phyloP scores from a whole-genome alignment of 2,797 vertebrate species.

The Squalus acanthias region DNA sequence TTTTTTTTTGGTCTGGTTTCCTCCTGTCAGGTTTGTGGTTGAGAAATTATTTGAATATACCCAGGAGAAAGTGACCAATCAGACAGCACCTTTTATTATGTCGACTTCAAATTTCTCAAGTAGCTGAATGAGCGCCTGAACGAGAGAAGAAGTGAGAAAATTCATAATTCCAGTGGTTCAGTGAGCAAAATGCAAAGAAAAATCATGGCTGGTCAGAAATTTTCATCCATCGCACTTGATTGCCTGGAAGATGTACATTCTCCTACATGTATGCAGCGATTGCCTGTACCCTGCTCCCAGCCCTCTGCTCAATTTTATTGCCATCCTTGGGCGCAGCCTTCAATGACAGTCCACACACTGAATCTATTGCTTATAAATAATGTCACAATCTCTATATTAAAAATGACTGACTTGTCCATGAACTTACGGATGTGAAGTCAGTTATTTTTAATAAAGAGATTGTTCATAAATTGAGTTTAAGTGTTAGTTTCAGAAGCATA shows the following conservation, averaged over 20 bases:
- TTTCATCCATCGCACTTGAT: background rate
- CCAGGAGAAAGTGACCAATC: background rate
- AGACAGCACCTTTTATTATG: background rate
- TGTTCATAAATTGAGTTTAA: background rate
- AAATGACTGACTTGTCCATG: constrained; percentile 16
- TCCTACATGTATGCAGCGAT: background rate
- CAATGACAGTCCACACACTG: background rate
- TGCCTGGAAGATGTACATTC: background rate
- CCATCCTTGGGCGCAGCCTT: background rate
- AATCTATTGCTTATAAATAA: constrained; percentile 18
- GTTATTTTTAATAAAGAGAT: background rate
- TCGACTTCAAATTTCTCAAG: background rate
- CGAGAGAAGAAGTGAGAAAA: background rate
- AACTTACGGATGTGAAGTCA: background rate
- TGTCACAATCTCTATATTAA: background rate
- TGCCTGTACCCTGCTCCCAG: background rate
- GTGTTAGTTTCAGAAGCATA: background rate
- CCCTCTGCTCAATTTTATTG: background rate
- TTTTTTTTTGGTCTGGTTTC: background rate
- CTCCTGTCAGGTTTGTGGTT: background rate
- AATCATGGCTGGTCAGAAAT: background rate
- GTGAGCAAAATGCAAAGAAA: background rate
- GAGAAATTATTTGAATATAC: background rate
- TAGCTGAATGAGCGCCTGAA: background rate
- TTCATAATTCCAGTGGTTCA: background rate